These are phyloP conservation scores for Crotalus tigris DNA, from an alignment of 2,113 vertebrate genomes.

Conservation along the genomic window DNA sequence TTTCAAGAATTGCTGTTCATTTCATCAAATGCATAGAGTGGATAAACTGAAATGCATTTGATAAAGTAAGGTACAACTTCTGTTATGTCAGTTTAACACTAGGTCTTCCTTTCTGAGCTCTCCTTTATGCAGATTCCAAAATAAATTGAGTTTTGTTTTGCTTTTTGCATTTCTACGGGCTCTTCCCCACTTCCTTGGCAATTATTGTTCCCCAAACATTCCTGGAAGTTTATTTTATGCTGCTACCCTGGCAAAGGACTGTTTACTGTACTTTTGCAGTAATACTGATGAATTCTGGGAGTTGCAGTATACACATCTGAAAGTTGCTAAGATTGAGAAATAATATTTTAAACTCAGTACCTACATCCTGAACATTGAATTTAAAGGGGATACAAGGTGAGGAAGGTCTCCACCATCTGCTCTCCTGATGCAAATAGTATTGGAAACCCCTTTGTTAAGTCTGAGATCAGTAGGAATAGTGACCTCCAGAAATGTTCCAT, in stretches of 20 bases:
- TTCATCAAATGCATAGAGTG: neutral
- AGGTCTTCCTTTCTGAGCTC: neutral
- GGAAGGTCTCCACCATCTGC: neutral
- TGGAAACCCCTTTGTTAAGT: neutral
- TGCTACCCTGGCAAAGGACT: neutral
- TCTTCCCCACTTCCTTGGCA: neutral
- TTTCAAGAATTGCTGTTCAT: neutral
- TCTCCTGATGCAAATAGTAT: neutral
- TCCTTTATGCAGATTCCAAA: neutral
- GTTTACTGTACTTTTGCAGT: neutral
- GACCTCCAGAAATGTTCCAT: neutral
- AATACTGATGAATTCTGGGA: neutral
- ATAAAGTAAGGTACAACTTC: neutral
- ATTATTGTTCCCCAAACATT: neutral
- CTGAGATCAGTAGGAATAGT: neutral
- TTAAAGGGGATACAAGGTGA: neutral
- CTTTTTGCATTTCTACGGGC: neutral
- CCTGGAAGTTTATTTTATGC: neutral
- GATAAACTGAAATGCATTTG: neutral
- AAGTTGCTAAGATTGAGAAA: neutral
- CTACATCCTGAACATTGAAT: neutral
- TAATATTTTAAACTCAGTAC: neutral
- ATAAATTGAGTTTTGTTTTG: neutral
- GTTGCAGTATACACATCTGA: neutral
- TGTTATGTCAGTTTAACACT: neutral